phyloP scores from a whole-genome alignment of 2,888 invertebrate genomes.

The Phyllotreta cruciferae region DNA sequence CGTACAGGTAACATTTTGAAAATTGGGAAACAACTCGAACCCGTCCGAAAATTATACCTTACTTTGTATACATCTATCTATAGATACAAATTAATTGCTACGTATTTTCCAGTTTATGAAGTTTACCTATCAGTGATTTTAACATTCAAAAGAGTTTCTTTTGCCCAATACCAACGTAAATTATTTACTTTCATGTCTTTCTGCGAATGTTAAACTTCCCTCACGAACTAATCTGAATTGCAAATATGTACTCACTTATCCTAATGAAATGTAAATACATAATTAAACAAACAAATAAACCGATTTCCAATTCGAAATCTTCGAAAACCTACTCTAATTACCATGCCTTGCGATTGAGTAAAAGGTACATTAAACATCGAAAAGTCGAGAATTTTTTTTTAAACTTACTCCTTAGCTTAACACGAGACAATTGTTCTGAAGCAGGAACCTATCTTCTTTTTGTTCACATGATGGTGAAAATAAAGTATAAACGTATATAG shows the following conservation, averaged over 20 bases:
- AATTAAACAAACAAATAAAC: too few species aligned
- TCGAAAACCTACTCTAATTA: too few species aligned
- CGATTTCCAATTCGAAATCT: too few species aligned
- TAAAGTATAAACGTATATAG: conserved; percentile 30
- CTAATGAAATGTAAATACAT: not conserved
- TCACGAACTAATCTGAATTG: not conserved
- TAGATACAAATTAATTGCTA: too few species aligned
- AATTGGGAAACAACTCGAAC: too few species aligned
- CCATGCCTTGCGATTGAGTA: not conserved
- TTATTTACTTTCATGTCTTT: not conserved
- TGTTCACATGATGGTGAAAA: conserved; percentile 25
- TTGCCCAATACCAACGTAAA: not conserved
- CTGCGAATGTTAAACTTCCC: not conserved
- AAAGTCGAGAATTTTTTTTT: too few species aligned
- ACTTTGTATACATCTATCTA: too few species aligned
- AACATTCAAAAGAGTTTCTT: not conserved
- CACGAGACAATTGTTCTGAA: conserved; percentile 8
- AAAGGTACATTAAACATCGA: not conserved
- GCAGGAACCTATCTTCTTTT: conserved; percentile 8
- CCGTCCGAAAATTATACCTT: too few species aligned
- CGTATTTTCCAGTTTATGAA: too few species aligned
- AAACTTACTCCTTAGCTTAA: conserved; percentile 2
- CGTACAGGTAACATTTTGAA: too few species aligned
- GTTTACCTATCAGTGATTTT: too few species aligned
- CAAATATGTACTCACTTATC: conserved; percentile 5